Percentiles rank a stretch among this genome's conserved stretches.
These are phyloP conservation scores for Entomyzon cyanotis DNA, from an alignment of 2,113 vertebrate genomes.

Conservation along the genomic window DNA sequence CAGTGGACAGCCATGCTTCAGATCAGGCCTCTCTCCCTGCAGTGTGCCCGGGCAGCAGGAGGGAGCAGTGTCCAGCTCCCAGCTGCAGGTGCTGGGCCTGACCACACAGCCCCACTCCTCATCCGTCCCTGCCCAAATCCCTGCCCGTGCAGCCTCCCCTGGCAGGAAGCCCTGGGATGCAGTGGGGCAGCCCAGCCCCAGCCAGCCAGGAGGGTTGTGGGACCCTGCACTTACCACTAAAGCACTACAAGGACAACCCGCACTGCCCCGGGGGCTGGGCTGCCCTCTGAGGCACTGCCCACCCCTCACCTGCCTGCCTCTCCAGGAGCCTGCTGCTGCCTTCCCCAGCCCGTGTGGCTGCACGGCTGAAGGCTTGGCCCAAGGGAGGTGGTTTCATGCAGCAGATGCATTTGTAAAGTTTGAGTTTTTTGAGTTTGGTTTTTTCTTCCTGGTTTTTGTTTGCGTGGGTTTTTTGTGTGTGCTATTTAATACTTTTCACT, in stretches of 20 bases:
- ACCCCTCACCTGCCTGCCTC: fast-evolving
- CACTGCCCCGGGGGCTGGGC: background rate
- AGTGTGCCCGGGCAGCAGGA: fast-evolving
- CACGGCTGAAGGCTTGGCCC: background rate
- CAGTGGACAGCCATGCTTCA: background rate
- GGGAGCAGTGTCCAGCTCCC: background rate
- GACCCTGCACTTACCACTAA: background rate
- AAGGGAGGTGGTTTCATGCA: background rate
- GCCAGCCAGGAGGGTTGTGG: background rate
- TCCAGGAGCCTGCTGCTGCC: background rate
- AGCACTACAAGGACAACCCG: background rate
- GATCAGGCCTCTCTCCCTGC: background rate
- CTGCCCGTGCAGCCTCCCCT: background rate
- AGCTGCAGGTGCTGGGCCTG: background rate
- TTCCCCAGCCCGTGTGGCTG: background rate
- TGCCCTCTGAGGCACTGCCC: background rate
- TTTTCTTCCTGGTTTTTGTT: background rate
- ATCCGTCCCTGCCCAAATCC: background rate
- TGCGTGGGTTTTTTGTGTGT: background rate
- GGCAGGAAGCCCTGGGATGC: background rate
- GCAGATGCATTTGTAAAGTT: background rate
- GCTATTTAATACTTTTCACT: background rate
- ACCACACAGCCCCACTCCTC: background rate
- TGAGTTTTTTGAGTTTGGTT: background rate
- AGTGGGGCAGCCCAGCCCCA: background rate